phyloP scores from a whole-genome alignment of 2,888 invertebrate species.

The Dione vanillae region DNA sequence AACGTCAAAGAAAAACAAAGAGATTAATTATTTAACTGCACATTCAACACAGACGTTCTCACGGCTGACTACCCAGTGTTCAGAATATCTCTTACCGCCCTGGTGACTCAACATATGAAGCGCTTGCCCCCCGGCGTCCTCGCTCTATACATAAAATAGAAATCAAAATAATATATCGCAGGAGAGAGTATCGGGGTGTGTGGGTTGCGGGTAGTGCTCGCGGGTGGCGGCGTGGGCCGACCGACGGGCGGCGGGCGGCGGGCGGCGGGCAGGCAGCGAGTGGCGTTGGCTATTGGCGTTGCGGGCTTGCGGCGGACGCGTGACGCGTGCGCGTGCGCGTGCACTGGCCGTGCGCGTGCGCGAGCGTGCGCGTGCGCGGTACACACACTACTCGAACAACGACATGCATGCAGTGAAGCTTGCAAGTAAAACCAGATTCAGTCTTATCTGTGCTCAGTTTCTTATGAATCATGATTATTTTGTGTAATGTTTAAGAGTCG shows the following conservation, averaged over 20 bases:
- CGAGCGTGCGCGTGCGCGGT: slow-evolving; percentile 49
- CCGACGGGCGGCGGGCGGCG: slow-evolving; percentile 50
- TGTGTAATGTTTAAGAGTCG: slow-evolving; percentile 84
- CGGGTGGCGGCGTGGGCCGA: slow-evolving; percentile 53
- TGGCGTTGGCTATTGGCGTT: slow-evolving; percentile 44
- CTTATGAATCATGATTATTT: slow-evolving; percentile 81
- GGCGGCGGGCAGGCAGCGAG: slow-evolving; percentile 48
- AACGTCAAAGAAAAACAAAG: slow-evolving; percentile 84
- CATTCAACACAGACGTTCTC: slow-evolving; percentile 85
- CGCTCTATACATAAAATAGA: slow-evolving; percentile 91
- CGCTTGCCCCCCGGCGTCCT: slow-evolving; percentile 96
- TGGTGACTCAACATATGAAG: slow-evolving; percentile 95
- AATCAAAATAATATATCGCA: slow-evolving; percentile 84
- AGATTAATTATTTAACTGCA: slow-evolving; percentile 79
- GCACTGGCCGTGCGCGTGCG: slow-evolving; percentile 46
- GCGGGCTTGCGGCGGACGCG: slow-evolving; percentile 34
- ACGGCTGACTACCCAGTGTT: slow-evolving; percentile 82
- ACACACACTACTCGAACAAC: slow-evolving; percentile 80
- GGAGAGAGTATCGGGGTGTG: slow-evolving; percentile 81
- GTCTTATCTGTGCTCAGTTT: slow-evolving; percentile 84
- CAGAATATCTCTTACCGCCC: slow-evolving; percentile 93
- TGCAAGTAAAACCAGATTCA: slow-evolving; percentile 83
- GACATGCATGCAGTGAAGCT: slow-evolving; percentile 84
- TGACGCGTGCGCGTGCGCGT: slow-evolving; percentile 30
- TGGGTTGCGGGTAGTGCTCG: slow-evolving; percentile 59